These are phyloP conservation scores for Ormyrus nitidulus DNA, from an alignment of 2,888 invertebrate species.

Conservation along the genomic window DNA sequence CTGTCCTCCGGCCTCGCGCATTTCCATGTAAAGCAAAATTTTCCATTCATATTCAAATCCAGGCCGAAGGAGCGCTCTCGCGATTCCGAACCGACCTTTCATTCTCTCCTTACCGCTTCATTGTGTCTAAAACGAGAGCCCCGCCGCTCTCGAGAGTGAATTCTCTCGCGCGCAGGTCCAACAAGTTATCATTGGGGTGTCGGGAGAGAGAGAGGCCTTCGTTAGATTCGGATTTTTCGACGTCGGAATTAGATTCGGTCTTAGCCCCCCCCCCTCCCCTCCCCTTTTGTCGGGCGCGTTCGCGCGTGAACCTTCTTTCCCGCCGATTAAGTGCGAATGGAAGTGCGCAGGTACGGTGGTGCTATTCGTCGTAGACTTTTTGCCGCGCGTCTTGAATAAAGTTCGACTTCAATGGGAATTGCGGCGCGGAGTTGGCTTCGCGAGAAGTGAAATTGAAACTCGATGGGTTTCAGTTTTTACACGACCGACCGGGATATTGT, in stretches of 20 bases:
- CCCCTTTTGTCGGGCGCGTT: neutral
- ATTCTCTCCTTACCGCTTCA: constrained; percentile 38
- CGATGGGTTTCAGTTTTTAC: too few species aligned
- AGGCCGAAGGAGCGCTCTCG: constrained; percentile 3
- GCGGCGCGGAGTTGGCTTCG: too few species aligned
- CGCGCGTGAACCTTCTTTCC: constrained; percentile 16
- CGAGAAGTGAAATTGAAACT: too few species aligned
- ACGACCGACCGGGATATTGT: too few species aligned
- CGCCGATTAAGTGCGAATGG: constrained; percentile 16
- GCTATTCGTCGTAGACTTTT: neutral
- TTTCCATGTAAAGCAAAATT: constrained; percentile 44
- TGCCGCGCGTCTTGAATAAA: too few species aligned
- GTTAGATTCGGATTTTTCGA: constrained; percentile 31
- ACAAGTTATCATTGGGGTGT: constrained; percentile 33
- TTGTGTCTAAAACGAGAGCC: constrained; percentile 30
- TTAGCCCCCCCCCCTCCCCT: neutral
- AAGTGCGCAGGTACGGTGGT: neutral
- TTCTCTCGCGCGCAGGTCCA: constrained; percentile 24
- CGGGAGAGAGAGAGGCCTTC: constrained; percentile 9
- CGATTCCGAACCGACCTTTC: constrained; percentile 35
- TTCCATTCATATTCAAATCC: constrained; percentile 52
- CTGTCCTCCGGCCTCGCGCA: constrained; percentile 3
- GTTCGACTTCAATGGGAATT: too few species aligned
- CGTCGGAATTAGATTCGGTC: constrained; percentile 26
- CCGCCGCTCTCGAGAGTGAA: constrained; percentile 2